phyloP scores from a whole-genome alignment of 2,797 vertebrate species.

The Sorex maritimensis region DNA sequence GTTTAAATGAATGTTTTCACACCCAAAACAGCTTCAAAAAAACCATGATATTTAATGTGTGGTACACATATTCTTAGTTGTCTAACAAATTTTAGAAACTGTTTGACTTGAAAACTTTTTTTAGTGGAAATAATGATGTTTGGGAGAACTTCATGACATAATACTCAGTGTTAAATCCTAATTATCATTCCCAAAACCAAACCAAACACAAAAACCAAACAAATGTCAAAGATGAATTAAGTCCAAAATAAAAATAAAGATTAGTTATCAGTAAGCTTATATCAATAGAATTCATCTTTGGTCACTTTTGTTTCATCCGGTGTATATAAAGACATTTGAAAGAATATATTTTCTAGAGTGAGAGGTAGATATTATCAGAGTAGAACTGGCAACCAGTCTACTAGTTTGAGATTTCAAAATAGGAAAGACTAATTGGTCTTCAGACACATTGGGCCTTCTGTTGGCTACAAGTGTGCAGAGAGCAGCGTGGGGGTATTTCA shows the following conservation, averaged over 20 bases:
- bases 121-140: background rate
- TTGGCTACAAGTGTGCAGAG: background rate
- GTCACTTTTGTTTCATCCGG: background rate
- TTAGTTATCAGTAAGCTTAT: background rate
- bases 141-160: background rate
- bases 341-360: background rate
- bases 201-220: background rate
- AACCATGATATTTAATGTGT: background rate
- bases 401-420: background rate
- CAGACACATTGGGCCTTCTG: background rate
- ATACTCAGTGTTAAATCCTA: background rate
- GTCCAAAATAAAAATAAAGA: background rate
- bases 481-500: background rate
- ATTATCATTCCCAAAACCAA: background rate
- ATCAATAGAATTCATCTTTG: background rate
- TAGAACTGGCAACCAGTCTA: background rate
- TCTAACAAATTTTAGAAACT: background rate
- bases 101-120: conserved; percentile 12
- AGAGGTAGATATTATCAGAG: background rate
- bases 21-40: too few relatives aligned
- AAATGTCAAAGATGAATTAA: background rate
- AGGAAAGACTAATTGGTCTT: background rate
- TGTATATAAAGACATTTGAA: background rate
- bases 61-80: background rate
- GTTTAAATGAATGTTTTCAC: conserved; percentile 2